A percentile compares a stretch with the other conserved stretches of the same genome.
These are phyloP conservation scores for Tragulus kanchil DNA, from an alignment of 2,113 vertebrate species.

Conservation along the genomic window DNA sequence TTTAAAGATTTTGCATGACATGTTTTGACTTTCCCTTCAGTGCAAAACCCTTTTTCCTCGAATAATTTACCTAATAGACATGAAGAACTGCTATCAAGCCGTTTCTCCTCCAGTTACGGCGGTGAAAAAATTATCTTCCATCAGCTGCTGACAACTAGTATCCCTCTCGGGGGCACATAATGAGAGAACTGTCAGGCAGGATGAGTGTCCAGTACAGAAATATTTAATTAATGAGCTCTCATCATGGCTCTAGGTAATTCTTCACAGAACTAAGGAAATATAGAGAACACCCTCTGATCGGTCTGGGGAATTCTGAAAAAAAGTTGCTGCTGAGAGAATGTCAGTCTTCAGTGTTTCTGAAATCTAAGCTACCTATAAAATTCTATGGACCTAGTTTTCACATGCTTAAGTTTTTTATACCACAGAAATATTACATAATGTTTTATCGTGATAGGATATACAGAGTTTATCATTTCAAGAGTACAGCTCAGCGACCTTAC, in stretches of 20 bases:
- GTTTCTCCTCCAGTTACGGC: slow-evolving; percentile 55
- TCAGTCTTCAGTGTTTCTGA: slow-evolving; percentile 30
- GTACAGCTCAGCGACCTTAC: background rate
- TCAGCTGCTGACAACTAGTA: slow-evolving; percentile 77
- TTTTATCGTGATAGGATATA: background rate
- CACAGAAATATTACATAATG: background rate
- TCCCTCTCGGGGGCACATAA: slow-evolving; percentile 71
- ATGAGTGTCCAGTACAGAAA: slow-evolving; percentile 76
- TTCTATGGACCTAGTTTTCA: background rate
- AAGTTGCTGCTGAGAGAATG: slow-evolving; percentile 57
- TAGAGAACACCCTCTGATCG: slow-evolving; percentile 64
- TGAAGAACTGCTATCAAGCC: slow-evolving; percentile 64
- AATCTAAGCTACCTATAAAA: slow-evolving; percentile 51
- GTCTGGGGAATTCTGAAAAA: slow-evolving; percentile 6
- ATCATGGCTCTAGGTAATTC: slow-evolving; percentile 75
- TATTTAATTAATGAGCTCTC: slow-evolving; percentile 82
- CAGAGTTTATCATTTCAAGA: background rate
- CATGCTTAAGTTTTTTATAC: background rate
- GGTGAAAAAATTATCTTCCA: slow-evolving; percentile 75
- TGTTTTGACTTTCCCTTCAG: slow-evolving; percentile 72
- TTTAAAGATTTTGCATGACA: slow-evolving; percentile 69
- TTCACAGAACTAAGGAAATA: slow-evolving; percentile 67
- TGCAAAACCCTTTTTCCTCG: slow-evolving; percentile 66
- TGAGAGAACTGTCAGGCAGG: slow-evolving; percentile 76
- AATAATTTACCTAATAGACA: slow-evolving; percentile 76